phyloP scores from a whole-genome alignment of 2,797 vertebrate species.

The Gymnoscopelus microlampas region DNA sequence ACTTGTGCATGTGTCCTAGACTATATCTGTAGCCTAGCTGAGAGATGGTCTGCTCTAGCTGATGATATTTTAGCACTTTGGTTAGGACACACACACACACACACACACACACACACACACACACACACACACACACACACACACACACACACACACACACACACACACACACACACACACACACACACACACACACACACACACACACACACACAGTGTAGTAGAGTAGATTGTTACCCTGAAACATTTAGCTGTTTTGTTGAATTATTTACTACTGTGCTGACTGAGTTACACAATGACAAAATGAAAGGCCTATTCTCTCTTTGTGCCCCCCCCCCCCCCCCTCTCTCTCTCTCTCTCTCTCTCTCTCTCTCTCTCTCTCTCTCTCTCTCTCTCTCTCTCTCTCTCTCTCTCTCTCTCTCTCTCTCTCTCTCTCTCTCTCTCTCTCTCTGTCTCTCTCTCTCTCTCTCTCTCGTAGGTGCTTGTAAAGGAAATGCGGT shows the following conservation, averaged over 20 bases:
- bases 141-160: slow-evolving; percentile 4
- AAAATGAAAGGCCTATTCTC: neutral
- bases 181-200: neutral
- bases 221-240: neutral
- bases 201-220: slow-evolving; percentile 1
- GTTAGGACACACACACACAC: no score
- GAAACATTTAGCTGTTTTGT: slow-evolving; percentile 49
- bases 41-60: no score
- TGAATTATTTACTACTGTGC: slow-evolving; percentile 48
- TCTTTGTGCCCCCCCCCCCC: neutral
- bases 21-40: no score
- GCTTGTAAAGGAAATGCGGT: slow-evolving; percentile 63
- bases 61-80: no score
- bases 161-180: slow-evolving; percentile 6
- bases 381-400: no score
- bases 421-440: no score
- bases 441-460: no score
- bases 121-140: neutral
- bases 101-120: no score
- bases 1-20: no score
- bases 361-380: no score
- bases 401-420: no score
- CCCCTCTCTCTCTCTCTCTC: no score
- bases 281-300: slow-evolving; percentile 25
- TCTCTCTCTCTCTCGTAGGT: neutral